Conservation (phyloP, 1,140 invertebrate species). For the Latrodectus geometricus region DNA sequence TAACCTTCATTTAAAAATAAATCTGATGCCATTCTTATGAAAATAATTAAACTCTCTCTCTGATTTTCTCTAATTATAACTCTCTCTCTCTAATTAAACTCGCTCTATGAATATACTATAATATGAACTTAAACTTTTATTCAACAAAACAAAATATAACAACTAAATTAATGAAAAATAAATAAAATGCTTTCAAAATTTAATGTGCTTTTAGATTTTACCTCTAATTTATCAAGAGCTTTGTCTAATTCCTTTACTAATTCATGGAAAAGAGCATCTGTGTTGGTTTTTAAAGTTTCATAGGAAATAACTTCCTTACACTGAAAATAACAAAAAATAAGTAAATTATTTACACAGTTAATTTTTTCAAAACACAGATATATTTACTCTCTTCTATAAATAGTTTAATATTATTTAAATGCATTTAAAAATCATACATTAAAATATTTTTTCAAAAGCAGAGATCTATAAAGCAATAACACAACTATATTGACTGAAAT, state of each 20-base stretch:
- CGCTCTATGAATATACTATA: too few relatives aligned
- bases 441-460: too few relatives aligned
- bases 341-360: background rate
- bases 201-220: background rate
- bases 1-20: too few relatives aligned
- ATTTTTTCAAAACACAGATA: background rate
- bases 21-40: too few relatives aligned
- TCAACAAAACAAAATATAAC: background rate
- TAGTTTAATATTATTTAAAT: too few relatives aligned
- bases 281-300: background rate
- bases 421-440: too few relatives aligned
- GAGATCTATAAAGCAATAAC: too few relatives aligned
- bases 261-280: conserved; percentile 8
- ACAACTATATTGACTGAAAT: too few relatives aligned
- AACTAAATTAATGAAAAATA: background rate
- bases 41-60: too few relatives aligned
- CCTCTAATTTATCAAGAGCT: conserved; percentile 36
- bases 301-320: background rate
- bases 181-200: background rate
- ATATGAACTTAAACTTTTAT: background rate
- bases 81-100: too few relatives aligned
- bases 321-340: conserved; percentile 19
- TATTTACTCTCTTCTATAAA: too few relatives aligned
- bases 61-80: too few relatives aligned
- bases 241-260: conserved; percentile 20